A percentile compares a stretch with the other conserved stretches of the same genome.
Evolutionary conservation across 2,797 vertebrate genomes (phyloP).

Genomic region (Enteromius fasciolatus): DNA sequence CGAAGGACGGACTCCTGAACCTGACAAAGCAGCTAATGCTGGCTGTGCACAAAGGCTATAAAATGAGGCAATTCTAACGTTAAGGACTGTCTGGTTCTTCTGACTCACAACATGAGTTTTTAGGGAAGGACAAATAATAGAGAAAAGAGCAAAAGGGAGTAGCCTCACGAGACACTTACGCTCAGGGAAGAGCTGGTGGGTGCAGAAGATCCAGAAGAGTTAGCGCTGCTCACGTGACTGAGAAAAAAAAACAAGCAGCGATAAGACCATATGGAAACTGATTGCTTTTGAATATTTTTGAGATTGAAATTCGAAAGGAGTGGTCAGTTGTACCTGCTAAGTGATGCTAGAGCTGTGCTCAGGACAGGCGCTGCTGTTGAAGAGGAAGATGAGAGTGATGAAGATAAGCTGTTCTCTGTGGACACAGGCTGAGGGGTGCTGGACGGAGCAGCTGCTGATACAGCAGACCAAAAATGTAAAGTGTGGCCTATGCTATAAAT

Average conservation of each 20-base stretch:
- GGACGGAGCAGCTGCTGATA: conserved; percentile 78
- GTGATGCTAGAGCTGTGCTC: conserved; percentile 80
- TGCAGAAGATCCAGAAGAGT: conserved; percentile 80
- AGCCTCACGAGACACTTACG: conserved; percentile 75
- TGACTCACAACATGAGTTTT: too few species aligned
- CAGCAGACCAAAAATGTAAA: conserved; percentile 35
- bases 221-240: conserved; percentile 83
- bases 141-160: not conserved
- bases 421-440: conserved; percentile 82
- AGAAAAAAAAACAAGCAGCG: not conserved
- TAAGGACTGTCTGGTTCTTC: too few species aligned
- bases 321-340: conserved; percentile 82
- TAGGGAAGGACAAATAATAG: not conserved
- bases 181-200: conserved; percentile 79
- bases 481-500: not conserved
- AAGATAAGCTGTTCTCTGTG: conserved; percentile 78
- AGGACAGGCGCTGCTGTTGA: conserved; percentile 82
- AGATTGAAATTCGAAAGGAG: not conserved
- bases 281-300: not conserved
- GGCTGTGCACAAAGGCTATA: too few species aligned
- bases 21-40: too few species aligned
- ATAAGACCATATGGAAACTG: not conserved
- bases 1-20: too few species aligned
- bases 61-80: too few species aligned
- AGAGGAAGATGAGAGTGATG: conserved; percentile 75